phyloP scores from a whole-genome alignment of 2,797 vertebrate genomes.

The Artibeus lituratus region DNA sequence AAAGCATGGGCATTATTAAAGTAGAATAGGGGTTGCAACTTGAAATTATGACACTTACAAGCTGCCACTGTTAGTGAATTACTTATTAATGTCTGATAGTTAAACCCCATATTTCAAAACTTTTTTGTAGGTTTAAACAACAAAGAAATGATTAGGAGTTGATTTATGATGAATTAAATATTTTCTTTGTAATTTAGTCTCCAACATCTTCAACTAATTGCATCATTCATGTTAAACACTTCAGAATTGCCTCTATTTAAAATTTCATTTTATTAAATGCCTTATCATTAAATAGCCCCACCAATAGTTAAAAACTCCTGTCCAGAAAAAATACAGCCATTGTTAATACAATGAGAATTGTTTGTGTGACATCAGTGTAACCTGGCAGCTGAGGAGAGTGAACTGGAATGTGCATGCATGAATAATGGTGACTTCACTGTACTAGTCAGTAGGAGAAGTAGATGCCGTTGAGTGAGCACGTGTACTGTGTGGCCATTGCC shows the following conservation, averaged over 20 bases:
- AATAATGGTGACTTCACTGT: too few relatives aligned
- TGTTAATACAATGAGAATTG: too few relatives aligned
- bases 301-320: background rate
- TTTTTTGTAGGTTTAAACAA: background rate
- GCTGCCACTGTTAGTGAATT: background rate
- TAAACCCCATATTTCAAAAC: conserved; percentile 14
- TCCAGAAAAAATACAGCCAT: too few relatives aligned
- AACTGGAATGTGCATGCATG: too few relatives aligned
- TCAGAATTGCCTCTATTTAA: conserved; percentile 33
- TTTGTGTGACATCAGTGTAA: too few relatives aligned
- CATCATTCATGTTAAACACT: conserved; percentile 4
- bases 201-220: conserved; percentile 39
- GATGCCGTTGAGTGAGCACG: too few relatives aligned
- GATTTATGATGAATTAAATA: background rate
- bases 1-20: too few relatives aligned
- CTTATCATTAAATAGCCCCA: background rate
- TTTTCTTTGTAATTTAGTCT: conserved; percentile 47
- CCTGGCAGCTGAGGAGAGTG: too few relatives aligned
- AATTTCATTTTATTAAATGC: conserved; percentile 6
- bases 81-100: background rate
- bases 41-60: background rate
- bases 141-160: background rate
- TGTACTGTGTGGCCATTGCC: too few relatives aligned
- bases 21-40: too few relatives aligned
- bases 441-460: too few relatives aligned